Conservation (phyloP, 2,797 vertebrate genomes). For the Cynodonichthys magdalenae region DNA sequence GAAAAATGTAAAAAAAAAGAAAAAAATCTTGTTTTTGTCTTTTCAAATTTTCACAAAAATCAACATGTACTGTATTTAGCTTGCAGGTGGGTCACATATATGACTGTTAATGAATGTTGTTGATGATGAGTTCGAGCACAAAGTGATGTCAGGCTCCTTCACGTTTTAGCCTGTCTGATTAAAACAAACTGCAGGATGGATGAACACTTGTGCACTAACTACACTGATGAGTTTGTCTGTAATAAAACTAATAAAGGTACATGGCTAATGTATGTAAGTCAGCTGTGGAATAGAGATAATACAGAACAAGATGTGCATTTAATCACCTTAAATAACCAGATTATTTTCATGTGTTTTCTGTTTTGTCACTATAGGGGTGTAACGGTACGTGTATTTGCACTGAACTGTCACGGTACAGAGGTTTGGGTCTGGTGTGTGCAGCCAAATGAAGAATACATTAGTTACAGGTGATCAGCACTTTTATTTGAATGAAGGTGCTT, state of each 20-base stretch:
- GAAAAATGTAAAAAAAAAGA: conserved; percentile 1
- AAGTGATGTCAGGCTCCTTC: conserved; percentile 40
- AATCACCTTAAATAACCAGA: conserved; percentile 33
- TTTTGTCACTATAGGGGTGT: conserved; percentile 38
- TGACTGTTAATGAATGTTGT: conserved; percentile 61
- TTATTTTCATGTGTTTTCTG: conserved; percentile 43
- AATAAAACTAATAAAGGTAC: conserved; percentile 28
- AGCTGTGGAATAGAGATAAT: conserved; percentile 36
- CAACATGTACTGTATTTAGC: conserved; percentile 75
- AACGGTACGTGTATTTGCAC: too few relatives aligned
- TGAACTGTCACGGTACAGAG: too few relatives aligned
- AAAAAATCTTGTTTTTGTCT: conserved; percentile 8
- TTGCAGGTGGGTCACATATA: conserved; percentile 51
- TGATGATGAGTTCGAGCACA: conserved; percentile 58
- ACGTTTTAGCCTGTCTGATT: conserved; percentile 27
- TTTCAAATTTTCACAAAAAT: conserved; percentile 70
- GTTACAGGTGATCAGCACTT: too few relatives aligned
- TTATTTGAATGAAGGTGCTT: too few relatives aligned
- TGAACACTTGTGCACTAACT: conserved; percentile 22
- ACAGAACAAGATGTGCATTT: conserved; percentile 46
- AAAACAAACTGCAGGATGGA: conserved; percentile 8
- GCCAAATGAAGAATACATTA: too few relatives aligned
- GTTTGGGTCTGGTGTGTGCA: too few relatives aligned
- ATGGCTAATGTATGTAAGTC: conserved; percentile 10
- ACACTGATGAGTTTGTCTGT: conserved; percentile 21